A percentile compares a stretch with the other conserved stretches of the same genome.
phyloP scores from a whole-genome alignment of 1,140 invertebrate genomes.

The Episyrphus balteatus region DNA sequence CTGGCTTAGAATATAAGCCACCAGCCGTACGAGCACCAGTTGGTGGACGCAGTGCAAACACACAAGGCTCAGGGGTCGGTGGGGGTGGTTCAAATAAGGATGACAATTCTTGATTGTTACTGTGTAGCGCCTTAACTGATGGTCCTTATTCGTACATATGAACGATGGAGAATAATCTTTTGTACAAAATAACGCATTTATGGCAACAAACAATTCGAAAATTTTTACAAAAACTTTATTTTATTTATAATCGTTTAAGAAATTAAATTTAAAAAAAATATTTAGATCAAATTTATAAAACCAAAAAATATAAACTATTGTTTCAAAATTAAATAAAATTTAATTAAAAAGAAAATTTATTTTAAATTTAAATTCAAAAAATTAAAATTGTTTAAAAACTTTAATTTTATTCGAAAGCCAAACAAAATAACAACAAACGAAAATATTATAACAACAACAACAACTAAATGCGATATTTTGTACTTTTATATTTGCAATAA shows the following conservation, averaged over 20 bases:
- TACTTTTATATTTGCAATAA: conserved; percentile 29
- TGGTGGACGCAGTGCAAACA: conserved; percentile 32
- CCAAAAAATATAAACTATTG: conserved; percentile 7
- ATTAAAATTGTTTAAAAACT: background rate
- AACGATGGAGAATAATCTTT: conserved; percentile 35
- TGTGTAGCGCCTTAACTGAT: conserved; percentile 97
- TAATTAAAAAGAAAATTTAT: background rate
- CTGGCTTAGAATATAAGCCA: conserved; percentile 87
- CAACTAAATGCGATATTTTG: conserved; percentile 24
- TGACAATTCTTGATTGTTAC: conserved; percentile 94
- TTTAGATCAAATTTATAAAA: background rate
- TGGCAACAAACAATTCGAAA: conserved; percentile 11
- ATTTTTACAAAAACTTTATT: background rate
- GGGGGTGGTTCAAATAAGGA: conserved; percentile 60
- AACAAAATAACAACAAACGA: background rate
- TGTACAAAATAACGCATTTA: conserved; percentile 27
- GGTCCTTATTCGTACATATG: conserved; percentile 56
- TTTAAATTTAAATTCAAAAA: conserved; percentile 18
- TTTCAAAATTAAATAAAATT: conserved; percentile 4
- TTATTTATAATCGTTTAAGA: too few species aligned
- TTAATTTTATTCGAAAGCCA: background rate
- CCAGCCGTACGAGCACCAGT: conserved; percentile 49
- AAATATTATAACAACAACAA: conserved; percentile 3
- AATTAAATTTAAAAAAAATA: conserved; percentile 14
- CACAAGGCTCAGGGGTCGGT: conserved; percentile 43